phyloP scores from a whole-genome alignment of 2,113 vertebrate genomes.

The Lampris megalopsis region DNA sequence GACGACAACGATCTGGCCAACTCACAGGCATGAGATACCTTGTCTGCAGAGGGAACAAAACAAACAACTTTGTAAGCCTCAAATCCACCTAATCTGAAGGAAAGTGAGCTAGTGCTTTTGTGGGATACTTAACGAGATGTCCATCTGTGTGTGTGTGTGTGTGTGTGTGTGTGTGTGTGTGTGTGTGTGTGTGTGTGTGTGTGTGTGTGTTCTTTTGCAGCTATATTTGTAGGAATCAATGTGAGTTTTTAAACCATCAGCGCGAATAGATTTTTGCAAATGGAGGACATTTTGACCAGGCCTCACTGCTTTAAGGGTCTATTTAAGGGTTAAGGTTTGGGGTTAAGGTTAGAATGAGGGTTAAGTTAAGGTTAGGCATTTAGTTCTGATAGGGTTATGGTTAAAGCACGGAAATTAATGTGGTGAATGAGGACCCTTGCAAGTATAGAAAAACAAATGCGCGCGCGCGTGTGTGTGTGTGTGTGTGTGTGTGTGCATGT shows the following conservation, averaged over 20 bases:
- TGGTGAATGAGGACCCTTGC: no score
- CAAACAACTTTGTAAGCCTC: slow-evolving; percentile 65
- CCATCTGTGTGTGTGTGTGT: slow-evolving; percentile 47
- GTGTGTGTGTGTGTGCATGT: slow-evolving; percentile 3
- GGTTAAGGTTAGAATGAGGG: no score
- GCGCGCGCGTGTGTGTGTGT: not conserved
- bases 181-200: not conserved
- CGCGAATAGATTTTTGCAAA: no score
- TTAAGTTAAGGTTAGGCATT: no score
- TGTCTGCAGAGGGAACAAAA: slow-evolving; percentile 63
- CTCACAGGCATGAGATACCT: slow-evolving; percentile 52
- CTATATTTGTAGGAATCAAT: no score
- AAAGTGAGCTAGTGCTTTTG: slow-evolving; percentile 51
- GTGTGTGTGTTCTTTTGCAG: not conserved
- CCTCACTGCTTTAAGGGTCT: no score
- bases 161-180: slow-evolving; percentile 11
- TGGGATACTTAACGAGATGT: slow-evolving; percentile 48
- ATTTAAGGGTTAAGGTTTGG: no score
- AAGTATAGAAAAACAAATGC: not conserved
- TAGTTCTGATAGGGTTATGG: no score
- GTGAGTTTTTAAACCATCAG: no score
- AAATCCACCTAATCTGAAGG: slow-evolving; percentile 65
- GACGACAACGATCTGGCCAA: slow-evolving; percentile 49
- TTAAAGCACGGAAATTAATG: no score
- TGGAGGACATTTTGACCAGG: no score